Conservation (phyloP, 2,797 vertebrate genomes). For the Bradypus variegatus region DNA sequence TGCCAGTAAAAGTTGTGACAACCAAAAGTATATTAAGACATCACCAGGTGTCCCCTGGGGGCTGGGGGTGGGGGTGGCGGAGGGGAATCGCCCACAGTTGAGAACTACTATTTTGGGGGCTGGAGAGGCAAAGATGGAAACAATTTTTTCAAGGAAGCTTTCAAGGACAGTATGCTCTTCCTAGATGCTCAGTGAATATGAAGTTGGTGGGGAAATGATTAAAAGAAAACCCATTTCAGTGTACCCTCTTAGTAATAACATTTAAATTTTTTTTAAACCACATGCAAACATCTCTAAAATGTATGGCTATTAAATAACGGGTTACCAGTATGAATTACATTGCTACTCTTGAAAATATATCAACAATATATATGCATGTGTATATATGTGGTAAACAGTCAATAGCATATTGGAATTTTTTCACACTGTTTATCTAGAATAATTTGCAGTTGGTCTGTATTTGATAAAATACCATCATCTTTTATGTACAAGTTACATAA, state of each 20-base stretch:
- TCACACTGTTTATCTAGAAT: slow-evolving; percentile 46
- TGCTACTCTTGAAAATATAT: background rate
- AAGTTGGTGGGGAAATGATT: background rate
- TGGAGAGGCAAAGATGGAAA: no score
- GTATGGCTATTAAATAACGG: background rate
- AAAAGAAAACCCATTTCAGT: background rate
- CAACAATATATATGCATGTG: background rate
- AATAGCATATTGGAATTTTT: slow-evolving; percentile 19
- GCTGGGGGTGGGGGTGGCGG: no score
- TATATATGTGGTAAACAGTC: background rate
- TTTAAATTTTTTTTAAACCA: background rate
- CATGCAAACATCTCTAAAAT: background rate
- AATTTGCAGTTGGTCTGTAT: slow-evolving; percentile 44
- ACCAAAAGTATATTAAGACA: background rate
- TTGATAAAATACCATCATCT: slow-evolving; percentile 57
- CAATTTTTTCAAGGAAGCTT: background rate
- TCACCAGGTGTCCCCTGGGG: background rate
- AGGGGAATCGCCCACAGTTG: rapidly evolving
- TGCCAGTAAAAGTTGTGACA: background rate
- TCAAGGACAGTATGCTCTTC: background rate
- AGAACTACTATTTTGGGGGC: background rate
- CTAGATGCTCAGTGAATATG: background rate
- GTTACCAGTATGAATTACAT: background rate
- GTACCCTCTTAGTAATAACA: rapidly evolving
- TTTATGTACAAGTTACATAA: slow-evolving; percentile 47